Evolutionary conservation across 2,797 vertebrate species (phyloP).

Genomic region (Lophotriccus pileatus): DNA sequence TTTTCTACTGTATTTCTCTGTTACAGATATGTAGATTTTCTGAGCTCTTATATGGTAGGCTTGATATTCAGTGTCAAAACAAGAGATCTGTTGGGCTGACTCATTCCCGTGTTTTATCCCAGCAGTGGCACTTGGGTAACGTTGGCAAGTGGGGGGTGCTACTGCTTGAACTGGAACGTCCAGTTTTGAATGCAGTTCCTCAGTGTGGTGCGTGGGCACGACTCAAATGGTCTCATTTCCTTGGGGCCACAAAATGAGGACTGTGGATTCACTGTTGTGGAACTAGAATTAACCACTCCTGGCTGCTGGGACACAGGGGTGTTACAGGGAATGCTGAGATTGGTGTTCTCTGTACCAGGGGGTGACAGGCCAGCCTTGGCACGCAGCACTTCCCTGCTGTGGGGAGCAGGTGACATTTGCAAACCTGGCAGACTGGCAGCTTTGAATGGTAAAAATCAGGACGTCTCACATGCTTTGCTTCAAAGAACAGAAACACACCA

Average conservation of each 20-base stretch:
- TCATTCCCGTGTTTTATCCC: background rate
- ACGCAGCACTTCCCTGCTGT: rapidly evolving
- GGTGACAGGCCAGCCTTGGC: background rate
- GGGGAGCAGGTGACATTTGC: background rate
- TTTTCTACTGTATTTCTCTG: background rate
- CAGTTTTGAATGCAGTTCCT: background rate
- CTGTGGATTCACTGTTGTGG: background rate
- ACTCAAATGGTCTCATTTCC: background rate
- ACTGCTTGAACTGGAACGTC: background rate
- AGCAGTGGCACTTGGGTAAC: background rate
- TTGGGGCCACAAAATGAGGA: background rate
- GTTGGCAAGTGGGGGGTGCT: background rate
- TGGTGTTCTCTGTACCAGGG: background rate
- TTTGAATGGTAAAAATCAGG: background rate
- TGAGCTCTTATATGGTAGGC: background rate
- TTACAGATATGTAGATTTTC: background rate
- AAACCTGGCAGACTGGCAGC: background rate
- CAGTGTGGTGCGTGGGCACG: rapidly evolving
- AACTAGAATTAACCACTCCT: background rate
- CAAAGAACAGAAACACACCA: background rate
- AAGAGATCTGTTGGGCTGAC: background rate
- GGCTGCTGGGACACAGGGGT: background rate
- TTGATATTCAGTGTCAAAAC: background rate
- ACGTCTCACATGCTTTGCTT: background rate
- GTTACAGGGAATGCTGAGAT: background rate